Evolutionary conservation across 1,140 invertebrate species (phyloP), one percentile per base, ranked within the genome.

Genomic region (Bombus waltoni): DNA sequence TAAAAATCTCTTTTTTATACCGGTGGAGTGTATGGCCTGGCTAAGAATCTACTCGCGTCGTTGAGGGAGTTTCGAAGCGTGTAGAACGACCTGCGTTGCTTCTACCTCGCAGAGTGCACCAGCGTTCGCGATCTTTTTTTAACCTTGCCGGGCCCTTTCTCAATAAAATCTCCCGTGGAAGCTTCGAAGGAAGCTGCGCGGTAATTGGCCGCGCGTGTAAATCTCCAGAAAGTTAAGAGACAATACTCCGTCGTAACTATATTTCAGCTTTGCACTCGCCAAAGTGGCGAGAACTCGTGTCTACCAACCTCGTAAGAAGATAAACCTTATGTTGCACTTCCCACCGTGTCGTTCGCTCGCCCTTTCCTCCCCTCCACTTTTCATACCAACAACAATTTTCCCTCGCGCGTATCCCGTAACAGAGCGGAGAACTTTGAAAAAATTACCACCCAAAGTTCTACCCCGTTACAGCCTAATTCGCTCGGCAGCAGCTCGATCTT

Each of bases 1-100:
- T 18, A 22, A 79, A 66, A 66, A 15, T 68, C 28, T 68, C 35
- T 74, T 42, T 35, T 53, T 81, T 62, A 62, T 81, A n/a, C 59
- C 40, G 25, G 5, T 18, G 18, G 32, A 57, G 40, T 38, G 38
- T 32, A 59, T 15, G 47, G 3, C n/a, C 11, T 66, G 6, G 25
- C 11, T 35, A 80, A 80, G 57, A 71, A 71, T 35, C 13, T 59
- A 62, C 38, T 32, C 28, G 53, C n/a, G n/a, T 42, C 80, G 38
- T 65, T 44, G 53, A n/a, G 22, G 18, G 53, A 59, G 47, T 44
- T 44, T 35, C 47, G n/a, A 44, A 62, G 79, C 66, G 79, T 28
- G 53, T 18, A 38, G 18, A 81, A 42, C 28, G 25, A 38, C 2
- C 11, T 3, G 62, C n/a, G 2, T 13, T 32, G 22, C 25, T 80